Conservation (phyloP, 2,797 vertebrate species). For the Channallabes apus region DNA sequence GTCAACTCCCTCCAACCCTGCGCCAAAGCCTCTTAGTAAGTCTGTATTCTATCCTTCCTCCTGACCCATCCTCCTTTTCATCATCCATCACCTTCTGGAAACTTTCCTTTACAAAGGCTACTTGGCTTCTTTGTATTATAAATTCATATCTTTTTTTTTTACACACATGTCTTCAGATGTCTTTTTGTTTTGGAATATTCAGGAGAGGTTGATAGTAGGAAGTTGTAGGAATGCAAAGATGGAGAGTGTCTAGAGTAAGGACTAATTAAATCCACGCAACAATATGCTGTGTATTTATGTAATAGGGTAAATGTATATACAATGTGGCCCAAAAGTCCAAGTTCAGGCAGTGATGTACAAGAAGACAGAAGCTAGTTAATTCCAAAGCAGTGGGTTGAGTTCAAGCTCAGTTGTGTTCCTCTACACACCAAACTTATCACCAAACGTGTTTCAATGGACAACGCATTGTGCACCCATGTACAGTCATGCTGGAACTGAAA, state of each 20-base stretch:
- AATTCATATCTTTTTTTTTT: background rate
- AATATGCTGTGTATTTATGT: background rate
- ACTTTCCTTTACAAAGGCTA: slow-evolving; percentile 26
- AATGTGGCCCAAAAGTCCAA: background rate
- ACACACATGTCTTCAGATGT: background rate
- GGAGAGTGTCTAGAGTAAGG: slow-evolving; percentile 74
- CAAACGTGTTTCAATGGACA: background rate
- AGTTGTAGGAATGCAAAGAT: slow-evolving; percentile 71
- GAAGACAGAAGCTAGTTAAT: background rate
- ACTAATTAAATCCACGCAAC: slow-evolving; percentile 50
- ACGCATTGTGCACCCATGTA: background rate
- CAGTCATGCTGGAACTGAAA: background rate
- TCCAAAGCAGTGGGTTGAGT: background rate
- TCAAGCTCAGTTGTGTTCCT: background rate
- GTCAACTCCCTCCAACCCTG: slow-evolving; percentile 73
- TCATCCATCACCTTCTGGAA: slow-evolving; percentile 10
- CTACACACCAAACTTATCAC: background rate
- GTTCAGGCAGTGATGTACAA: background rate
- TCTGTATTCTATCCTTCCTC: slow-evolving; percentile 60
- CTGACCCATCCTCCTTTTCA: background rate
- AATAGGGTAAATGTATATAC: background rate
- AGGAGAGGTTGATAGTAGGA: slow-evolving; percentile 71
- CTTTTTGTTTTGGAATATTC: slow-evolving; percentile 59
- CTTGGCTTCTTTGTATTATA: background rate
- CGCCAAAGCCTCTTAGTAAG: slow-evolving; percentile 85